Base-by-base conservation (phyloP, 2,888 invertebrate species). In the Toxonevra muliebris region DNA sequence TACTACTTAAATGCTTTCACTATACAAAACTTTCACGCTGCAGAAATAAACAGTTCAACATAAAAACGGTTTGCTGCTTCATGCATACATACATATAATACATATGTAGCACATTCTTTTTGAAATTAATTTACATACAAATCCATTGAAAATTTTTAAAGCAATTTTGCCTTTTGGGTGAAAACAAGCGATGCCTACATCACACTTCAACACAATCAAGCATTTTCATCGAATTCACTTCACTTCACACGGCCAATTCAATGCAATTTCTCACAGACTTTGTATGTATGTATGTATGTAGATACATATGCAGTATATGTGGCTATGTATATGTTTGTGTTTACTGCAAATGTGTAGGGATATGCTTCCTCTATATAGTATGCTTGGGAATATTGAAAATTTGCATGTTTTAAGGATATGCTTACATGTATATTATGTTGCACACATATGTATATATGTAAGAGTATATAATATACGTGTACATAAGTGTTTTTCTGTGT, bases 201-300 rank as follows among this genome's bases (percentile, higher is more conserved):
- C 80, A 81, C 81, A 82, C 82, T 81, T 82, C 81, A 82, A 82
- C 81, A 82, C 81, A 81, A 82, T 82, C 82, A 77, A 79, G 70
- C 78, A 76, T 77, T 80, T 82, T 81, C 82, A 82, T 81, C 82
- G 82, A 77, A 78, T 77, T 75, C 76, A 72, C 45, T 62, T 65
- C 53, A 59, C 15, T 52, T 45, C 43, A 54, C 42, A 41, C 42
- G 20, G 41, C 52, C 65, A 41, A 40, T 59, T 59, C 30, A 42
- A 7, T 41, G 12, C 17, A 60, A 41, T 13, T 13, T 19, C 11
- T 13, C 52, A 53, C 15, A 41, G 7, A 15, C 41, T 17, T 64
- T 68, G 68, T 1, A 45, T 40, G 45, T 4, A 48, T 9, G 7
- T 8, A 61, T 17, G 41, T 42, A 57, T 54, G 11, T 30, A n/a